Base-by-base conservation (phyloP, 2,888 invertebrate species). In the Drosophila parthenogenetica region DNA sequence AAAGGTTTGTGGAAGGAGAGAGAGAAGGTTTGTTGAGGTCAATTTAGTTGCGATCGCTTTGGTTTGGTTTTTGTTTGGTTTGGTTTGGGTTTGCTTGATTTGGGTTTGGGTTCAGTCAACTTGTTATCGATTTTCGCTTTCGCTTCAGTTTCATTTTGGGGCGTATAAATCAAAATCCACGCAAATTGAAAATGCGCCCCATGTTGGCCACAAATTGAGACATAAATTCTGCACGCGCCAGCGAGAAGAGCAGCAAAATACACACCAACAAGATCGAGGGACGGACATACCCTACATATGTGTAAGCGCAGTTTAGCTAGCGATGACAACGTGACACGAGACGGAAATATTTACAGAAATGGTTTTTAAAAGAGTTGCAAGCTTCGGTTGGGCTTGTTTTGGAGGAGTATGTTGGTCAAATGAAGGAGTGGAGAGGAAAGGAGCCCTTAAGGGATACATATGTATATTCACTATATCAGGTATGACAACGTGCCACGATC, bases 201-300 rank as follows among this genome's bases (percentile, higher is more conserved):
- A 85, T 83, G 81, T 88, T 82, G 81, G 81, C 81, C 74, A 77
- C 89, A 91, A 91, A 91, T 91, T 91, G 90, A 91, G 91, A 91
- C 90, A 91, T 91, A 91, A 91, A 90, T 91, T 89, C 89, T 89
- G 78, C 82, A 82, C 85, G 82, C 88, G 82, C 82, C 82, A 73
- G 79, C 64, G 50, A 64, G 66, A 51, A 48, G 29, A 72, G 13
- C 50, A 35, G 42, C 45, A 39, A 37, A 32, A 55, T 19, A 55
- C 43, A 29, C 29, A 29, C 29, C 29, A 32, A 57, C 55, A 29
- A 46, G 57, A 58, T 48, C 57, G 32, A 60, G 32, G 43, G 48
- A 46, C 46, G 46, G 32, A 62, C 54, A 46, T 49, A 59, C 49
- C 51, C 48, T 43, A 51, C 42, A 50, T 42, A 37, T 14, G 22